Conservation (phyloP, 2,113 vertebrate species). For the Limanda limanda region DNA sequence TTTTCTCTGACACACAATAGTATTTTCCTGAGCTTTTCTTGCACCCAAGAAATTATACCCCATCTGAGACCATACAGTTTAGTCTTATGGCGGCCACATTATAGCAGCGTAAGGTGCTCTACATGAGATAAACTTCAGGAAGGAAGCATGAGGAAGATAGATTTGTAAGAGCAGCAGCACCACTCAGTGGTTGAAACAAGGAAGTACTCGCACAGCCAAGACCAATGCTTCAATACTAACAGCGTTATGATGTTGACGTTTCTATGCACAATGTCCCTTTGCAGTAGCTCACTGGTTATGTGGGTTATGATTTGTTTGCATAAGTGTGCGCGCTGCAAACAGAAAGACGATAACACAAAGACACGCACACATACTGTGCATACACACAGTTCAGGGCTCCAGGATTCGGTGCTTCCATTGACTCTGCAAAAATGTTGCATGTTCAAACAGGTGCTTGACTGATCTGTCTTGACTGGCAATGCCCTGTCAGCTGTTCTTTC, state of each 20-base stretch:
- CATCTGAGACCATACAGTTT: not conserved
- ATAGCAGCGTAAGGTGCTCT: not conserved
- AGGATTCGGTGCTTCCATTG: constrained; percentile 39
- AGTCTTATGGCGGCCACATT: not conserved
- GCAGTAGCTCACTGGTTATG: not conserved
- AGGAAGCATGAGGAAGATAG: constrained; percentile 17
- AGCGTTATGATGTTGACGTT: not conserved
- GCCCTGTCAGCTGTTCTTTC: not conserved
- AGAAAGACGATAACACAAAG: constrained; percentile 16
- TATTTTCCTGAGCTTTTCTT: not conserved
- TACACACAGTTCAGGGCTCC: constrained; percentile 1
- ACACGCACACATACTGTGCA: not conserved
- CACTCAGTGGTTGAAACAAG: constrained; percentile 57
- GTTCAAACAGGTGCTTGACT: constrained; percentile 54
- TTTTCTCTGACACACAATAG: not conserved
- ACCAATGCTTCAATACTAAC: not conserved
- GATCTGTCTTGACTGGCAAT: constrained; percentile 19
- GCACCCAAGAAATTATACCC: not conserved
- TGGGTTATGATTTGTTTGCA: constrained; percentile 27
- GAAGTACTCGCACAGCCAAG: not conserved
- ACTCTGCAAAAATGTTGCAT: constrained; percentile 47
- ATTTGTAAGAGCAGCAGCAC: constrained; percentile 47
- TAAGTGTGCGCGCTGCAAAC: constrained; percentile 11
- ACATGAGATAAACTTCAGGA: not conserved
- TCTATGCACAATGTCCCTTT: not conserved